Percentiles rank a stretch among this genome's conserved stretches.
Conservation (phyloP, 1,140 invertebrate species). For the Luehdorfia chinensis region DNA sequence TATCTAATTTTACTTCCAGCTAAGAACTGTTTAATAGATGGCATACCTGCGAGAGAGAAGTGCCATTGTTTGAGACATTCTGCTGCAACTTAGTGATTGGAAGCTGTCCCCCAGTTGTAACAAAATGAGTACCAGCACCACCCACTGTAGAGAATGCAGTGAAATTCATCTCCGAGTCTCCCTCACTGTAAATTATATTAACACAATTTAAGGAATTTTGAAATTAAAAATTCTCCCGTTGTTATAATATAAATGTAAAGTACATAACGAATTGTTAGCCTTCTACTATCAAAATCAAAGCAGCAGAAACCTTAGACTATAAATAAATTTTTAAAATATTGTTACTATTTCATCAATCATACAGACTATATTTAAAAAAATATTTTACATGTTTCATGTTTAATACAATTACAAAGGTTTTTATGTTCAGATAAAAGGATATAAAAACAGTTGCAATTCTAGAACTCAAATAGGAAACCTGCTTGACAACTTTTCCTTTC, state of each 20-base stretch:
- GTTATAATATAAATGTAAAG: no score
- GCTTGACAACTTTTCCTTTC: slow-evolving; percentile 6
- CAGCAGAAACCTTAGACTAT: neutral
- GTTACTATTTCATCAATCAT: no score
- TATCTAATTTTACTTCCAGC: no score
- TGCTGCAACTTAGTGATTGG: slow-evolving; percentile 63
- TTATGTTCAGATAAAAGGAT: neutral
- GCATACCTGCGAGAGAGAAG: slow-evolving; percentile 39
- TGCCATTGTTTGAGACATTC: slow-evolving; percentile 58
- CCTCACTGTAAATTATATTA: slow-evolving; percentile 38
- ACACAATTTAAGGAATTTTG: no score
- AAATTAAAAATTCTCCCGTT: neutral
- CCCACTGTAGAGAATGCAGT: slow-evolving; percentile 55
- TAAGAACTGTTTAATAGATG: no score
- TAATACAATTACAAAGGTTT: no score
- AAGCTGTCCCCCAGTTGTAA: slow-evolving; percentile 56
- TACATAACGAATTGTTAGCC: no score
- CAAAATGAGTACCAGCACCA: slow-evolving; percentile 53
- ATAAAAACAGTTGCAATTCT: neutral
- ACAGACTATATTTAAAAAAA: no score
- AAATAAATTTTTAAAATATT: no score
- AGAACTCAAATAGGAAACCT: neutral
- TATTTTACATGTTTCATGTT: no score
- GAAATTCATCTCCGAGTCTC: slow-evolving; percentile 68
- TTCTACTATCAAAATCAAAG: neutral